phyloP scores from a whole-genome alignment of 2,113 vertebrate genomes.

The Strigops habroptila region DNA sequence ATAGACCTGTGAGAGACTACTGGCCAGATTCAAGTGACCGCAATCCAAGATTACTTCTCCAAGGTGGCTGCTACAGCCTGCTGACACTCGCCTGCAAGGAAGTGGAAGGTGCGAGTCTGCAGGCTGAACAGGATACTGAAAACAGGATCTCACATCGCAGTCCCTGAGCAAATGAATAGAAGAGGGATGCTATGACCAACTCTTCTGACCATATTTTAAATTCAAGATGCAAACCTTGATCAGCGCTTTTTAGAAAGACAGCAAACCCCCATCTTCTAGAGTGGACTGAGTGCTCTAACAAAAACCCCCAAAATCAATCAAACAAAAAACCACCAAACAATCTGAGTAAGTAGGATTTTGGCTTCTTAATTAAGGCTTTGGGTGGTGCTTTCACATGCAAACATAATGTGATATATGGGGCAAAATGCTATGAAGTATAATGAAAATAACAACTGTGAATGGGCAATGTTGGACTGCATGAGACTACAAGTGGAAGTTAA shows the following conservation, averaged over 20 bases:
- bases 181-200: neutral
- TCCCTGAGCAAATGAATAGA: neutral
- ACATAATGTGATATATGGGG: neutral
- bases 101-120: neutral
- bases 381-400: neutral
- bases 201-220: neutral
- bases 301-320: neutral
- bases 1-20: neutral
- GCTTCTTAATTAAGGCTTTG: neutral
- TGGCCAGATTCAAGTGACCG: neutral
- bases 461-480: neutral
- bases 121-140: neutral
- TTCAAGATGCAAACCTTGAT: neutral
- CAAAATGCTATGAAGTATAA: neutral
- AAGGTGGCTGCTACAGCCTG: neutral
- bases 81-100: neutral
- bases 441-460: neutral
- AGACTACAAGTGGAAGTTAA: neutral
- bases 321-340: neutral
- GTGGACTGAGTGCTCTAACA: neutral
- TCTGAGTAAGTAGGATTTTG: neutral
- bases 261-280: neutral
- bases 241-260: neutral
- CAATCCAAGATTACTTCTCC: neutral
- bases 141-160: neutral